Evolutionary conservation across 1,140 invertebrate species (phyloP), one percentile per base, ranked within the genome.

Genomic region (Anadara kagoshimensis): DNA sequence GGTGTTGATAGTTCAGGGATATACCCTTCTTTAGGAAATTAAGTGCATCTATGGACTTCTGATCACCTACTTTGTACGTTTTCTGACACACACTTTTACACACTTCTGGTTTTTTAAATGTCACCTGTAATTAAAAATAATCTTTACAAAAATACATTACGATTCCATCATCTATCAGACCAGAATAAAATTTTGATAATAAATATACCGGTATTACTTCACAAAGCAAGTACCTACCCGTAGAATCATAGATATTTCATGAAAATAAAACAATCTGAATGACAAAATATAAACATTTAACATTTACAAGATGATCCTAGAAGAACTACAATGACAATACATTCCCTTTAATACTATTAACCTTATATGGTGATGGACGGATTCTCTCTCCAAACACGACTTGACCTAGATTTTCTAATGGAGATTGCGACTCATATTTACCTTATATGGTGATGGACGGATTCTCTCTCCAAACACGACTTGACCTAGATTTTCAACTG

Each of bases 331-430:
- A 49, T 49, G 2, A 36, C 29, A 36, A 36, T 36, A 36, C 7
- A 36, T 36, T 3, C 2, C 29, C 29, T 36, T 36, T 36, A 54
- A 11, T 56, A 53, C 18, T 16, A 79, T 65, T 79, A 84, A 93
- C 94, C 86, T 94, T 93, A 80, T 98, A 99, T 3, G 94, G 94
- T 62, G 97, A 98, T 5, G 96, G 94, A 61, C 96, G 90, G 83
- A 99, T 99, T 83, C 98, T 92, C 90, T 99, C 98, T 53, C 98
- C 98, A 91, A 99, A 99, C 0, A 99, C 94, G 63, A 99, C 97
- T 91, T 99, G 98, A 1, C 98, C 98, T 49, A 99, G 92, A 87
- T 99, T 99, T 90, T 99, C 98, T 8, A 96, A 95, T 8, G 97
- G 97, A 47, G n/a, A 94, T 94, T 79, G 65, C 77, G 94, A 91